Conservation (phyloP, 2,113 vertebrate genomes). For the Mungos mungo region DNA sequence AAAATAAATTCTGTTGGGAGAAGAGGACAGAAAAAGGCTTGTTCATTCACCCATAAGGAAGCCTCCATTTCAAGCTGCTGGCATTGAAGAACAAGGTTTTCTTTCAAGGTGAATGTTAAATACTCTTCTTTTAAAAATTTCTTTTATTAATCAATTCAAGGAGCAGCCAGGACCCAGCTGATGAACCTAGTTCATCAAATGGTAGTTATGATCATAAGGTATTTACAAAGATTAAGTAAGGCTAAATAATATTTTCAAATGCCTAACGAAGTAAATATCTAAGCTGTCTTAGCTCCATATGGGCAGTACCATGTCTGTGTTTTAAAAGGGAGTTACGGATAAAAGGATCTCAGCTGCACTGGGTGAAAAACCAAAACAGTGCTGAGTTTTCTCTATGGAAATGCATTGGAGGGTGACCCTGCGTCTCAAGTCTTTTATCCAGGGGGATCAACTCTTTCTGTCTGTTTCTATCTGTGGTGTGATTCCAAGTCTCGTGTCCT, state of each 20-base stretch:
- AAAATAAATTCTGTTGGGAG: background rate
- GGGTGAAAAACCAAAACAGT: background rate
- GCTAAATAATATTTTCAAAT: background rate
- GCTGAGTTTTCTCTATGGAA: background rate
- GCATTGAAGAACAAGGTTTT: background rate
- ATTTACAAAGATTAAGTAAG: background rate
- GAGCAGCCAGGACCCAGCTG: background rate
- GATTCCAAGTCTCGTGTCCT: background rate
- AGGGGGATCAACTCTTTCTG: background rate
- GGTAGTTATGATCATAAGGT: background rate
- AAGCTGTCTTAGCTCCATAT: background rate
- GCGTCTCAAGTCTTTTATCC: background rate
- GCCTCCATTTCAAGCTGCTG: background rate
- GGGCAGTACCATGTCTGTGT: background rate
- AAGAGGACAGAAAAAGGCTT: background rate
- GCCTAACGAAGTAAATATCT: background rate
- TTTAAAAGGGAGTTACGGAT: background rate
- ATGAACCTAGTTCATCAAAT: background rate
- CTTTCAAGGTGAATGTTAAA: constrained; percentile 11
- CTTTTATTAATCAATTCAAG: background rate
- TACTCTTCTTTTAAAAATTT: background rate
- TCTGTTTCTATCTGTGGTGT: background rate
- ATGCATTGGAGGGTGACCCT: background rate
- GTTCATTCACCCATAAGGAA: background rate
- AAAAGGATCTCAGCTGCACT: background rate